Base-by-base conservation (phyloP, 2,797 vertebrate genomes). In the Triplophysa yarkandensis region DNA sequence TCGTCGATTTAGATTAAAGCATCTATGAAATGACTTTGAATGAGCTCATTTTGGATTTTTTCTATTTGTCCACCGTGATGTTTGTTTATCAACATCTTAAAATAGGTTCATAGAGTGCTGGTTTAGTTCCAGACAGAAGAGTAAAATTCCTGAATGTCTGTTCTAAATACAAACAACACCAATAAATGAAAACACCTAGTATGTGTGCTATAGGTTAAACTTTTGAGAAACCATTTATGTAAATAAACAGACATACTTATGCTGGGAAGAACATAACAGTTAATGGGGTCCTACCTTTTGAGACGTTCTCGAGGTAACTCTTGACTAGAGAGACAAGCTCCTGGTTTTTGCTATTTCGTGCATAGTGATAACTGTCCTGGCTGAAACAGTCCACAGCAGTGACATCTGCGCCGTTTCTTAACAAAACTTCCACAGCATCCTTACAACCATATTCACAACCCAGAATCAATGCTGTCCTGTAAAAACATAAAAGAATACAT, bases 401-500 rank as follows among this genome's bases (percentile, higher is more conserved):
- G 61, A 93, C 88, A 6, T 98, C 96, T 0, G 92, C 91, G 0
- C 95, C 94, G 0, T 87, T 92, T 85, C 81, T 95, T 80, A 99
- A 86, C 84, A 99, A 71, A 71, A 98, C 93, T 55, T 99, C 95
- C 46, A 99, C 97, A 0, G 96, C 94, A 3, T 97, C 98, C 88
- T 85, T 96, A 88, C 96, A 99, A 71, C 93, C 92, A 0, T 92
- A 96, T 76, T 98, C 97, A 9, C 97, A 99, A 62, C 96, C 98
- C 16, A 98, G 76, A 89, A 99, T 98, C 39, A 99, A 83, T 10
- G 96, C 92, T 0, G 95, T 98, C 89, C 98, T 99, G 67, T 23
- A 46, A 6, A 30, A 62, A 23, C 41, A 23, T 64, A 11, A 21
- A n/a, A 27, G 25, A n/a, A 41, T 6, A 60, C 50, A 21, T 60